A percentile compares a stretch with the other conserved stretches of the same genome.
These are phyloP conservation scores for Trypoxylus dichotomus DNA, from an alignment of 1,140 invertebrate species.

Conservation along the genomic window DNA sequence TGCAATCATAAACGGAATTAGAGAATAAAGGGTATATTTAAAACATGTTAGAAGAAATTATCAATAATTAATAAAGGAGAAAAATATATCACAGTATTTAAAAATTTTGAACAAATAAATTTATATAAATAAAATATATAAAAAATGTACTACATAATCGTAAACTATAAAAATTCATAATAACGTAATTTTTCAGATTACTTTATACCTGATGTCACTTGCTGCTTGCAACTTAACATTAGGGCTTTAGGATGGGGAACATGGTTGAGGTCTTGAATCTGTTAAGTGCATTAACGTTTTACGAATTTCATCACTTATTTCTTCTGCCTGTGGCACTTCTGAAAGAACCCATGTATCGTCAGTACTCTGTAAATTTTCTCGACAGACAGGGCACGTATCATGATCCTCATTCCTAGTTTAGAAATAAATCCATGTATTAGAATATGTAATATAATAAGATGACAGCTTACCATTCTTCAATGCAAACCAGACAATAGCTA, in stretches of 20 bases:
- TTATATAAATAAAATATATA: background rate
- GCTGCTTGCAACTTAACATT: background rate
- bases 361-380: constrained; percentile 61
- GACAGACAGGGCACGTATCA: constrained; percentile 70
- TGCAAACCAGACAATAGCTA: constrained; percentile 68
- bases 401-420: constrained; percentile 63
- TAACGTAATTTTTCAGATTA: background rate
- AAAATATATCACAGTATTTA: background rate
- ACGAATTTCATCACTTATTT: constrained; percentile 63
- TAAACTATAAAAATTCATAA: background rate
- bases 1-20: background rate
- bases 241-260: constrained; percentile 7
- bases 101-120: background rate
- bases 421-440: constrained; percentile 38
- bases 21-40: background rate
- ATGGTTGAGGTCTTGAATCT: constrained; percentile 24
- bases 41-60: background rate
- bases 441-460: background rate
- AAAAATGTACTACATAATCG: background rate
- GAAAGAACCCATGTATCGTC: constrained; percentile 70
- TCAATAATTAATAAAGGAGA: background rate
- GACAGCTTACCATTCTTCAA: constrained; percentile 64
- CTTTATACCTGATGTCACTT: background rate
- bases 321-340: constrained; percentile 63
- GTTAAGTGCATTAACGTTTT: constrained; percentile 46